phyloP scores from a whole-genome alignment of 2,113 vertebrate genomes.

The Amblyornis subalaris region DNA sequence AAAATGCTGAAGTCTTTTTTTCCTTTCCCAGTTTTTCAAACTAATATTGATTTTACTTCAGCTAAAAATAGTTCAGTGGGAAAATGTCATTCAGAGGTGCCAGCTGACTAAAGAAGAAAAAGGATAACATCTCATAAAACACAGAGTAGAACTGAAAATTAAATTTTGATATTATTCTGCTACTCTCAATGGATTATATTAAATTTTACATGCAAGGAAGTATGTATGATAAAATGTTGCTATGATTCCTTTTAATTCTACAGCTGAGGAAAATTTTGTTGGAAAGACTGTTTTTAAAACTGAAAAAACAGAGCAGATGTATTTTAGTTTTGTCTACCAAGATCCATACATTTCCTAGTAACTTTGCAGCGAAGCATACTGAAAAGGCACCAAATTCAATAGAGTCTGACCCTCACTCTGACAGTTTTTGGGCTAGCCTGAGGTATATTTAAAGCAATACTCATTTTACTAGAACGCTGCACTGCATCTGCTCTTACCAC shows the following conservation, averaged over 20 bases:
- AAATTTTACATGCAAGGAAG: background rate
- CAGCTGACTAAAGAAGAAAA: conserved; percentile 23
- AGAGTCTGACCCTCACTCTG: background rate
- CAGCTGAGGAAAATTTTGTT: background rate
- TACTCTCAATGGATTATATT: background rate
- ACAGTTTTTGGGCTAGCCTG: background rate
- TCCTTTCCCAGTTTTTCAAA: conserved; percentile 28
- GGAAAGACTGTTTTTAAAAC: background rate
- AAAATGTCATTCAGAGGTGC: conserved; percentile 53
- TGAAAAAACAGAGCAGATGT: background rate
- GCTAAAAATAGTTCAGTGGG: conserved; percentile 50
- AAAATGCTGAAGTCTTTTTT: conserved; percentile 51
- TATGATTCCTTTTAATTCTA: background rate
- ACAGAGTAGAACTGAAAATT: background rate
- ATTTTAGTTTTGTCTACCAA: conserved; percentile 22
- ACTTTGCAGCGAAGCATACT: background rate
- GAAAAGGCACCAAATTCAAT: background rate
- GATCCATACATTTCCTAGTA: background rate
- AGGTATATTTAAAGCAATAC: background rate
- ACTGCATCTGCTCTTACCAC: accelerated
- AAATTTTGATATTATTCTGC: background rate
- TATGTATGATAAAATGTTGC: background rate
- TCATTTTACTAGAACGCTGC: background rate
- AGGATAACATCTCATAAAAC: background rate
- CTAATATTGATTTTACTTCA: conserved; percentile 54